Percentiles rank a stretch among this genome's conserved stretches.
phyloP scores from a whole-genome alignment of 2,113 vertebrate genomes.

The Bos javanicus region DNA sequence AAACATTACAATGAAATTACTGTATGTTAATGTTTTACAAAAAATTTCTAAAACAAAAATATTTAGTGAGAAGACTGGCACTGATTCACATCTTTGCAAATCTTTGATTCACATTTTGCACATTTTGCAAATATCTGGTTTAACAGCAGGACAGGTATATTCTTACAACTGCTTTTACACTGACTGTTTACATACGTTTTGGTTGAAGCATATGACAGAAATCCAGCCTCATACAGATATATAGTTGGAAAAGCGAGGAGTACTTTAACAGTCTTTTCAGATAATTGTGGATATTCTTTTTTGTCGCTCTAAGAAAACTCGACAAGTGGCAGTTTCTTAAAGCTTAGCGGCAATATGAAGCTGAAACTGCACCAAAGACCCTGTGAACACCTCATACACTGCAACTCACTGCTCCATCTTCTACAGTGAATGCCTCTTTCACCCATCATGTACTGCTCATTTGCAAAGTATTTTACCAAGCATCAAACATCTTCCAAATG shows the following conservation, averaged over 20 bases:
- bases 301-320: background rate
- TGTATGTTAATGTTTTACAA: background rate
- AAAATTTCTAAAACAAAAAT: constrained; percentile 15
- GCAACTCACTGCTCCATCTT: background rate
- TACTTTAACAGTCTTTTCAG: background rate
- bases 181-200: background rate
- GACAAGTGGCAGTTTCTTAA: background rate
- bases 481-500: background rate
- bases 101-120: background rate
- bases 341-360: background rate
- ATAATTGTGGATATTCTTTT: background rate
- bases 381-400: background rate
- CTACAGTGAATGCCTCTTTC: background rate
- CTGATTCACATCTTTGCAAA: background rate
- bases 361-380: background rate
- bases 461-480: background rate
- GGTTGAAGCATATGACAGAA: background rate
- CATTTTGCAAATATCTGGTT: background rate
- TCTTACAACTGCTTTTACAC: background rate
- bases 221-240: background rate
- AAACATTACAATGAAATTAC: background rate
- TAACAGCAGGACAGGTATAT: background rate
- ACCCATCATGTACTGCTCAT: background rate
- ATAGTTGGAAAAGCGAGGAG: background rate
- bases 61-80: background rate